phyloP scores from a whole-genome alignment of 2,113 vertebrate species.

The Nothocercus julius region DNA sequence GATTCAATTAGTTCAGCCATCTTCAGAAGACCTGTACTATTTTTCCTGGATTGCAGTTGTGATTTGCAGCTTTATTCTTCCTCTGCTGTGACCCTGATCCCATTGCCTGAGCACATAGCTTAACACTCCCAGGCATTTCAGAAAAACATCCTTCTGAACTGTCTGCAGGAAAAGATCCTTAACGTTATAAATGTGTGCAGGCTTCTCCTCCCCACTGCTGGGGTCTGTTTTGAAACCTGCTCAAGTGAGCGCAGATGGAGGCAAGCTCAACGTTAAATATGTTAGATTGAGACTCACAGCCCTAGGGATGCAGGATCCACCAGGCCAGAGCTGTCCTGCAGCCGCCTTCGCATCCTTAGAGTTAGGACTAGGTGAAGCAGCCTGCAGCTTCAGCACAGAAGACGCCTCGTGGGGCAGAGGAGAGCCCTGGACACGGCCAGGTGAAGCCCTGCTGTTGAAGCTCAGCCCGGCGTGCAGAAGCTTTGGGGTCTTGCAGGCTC shows the following conservation, averaged over 20 bases:
- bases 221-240: rapidly evolving
- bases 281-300: rapidly evolving
- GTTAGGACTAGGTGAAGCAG: not conserved
- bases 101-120: rapidly evolving
- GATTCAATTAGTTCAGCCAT: constrained; percentile 7
- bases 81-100: not conserved
- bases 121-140: not conserved
- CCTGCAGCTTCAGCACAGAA: not conserved
- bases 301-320: not conserved
- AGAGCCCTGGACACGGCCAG: not conserved
- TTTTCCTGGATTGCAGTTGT: not conserved
- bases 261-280: not conserved
- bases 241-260: not conserved
- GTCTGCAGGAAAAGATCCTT: not conserved
- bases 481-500: rapidly evolving
- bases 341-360: not conserved
- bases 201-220: not conserved
- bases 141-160: not conserved
- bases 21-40: not conserved
- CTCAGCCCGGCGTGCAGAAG: not conserved
- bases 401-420: not conserved
- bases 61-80: not conserved
- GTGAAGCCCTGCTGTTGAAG: rapidly evolving
- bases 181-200: rapidly evolving
- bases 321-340: not conserved